Percentiles rank a stretch among this genome's conserved stretches.
Conservation (phyloP, 1,140 invertebrate species). For the Cheumatopsyche charites region DNA sequence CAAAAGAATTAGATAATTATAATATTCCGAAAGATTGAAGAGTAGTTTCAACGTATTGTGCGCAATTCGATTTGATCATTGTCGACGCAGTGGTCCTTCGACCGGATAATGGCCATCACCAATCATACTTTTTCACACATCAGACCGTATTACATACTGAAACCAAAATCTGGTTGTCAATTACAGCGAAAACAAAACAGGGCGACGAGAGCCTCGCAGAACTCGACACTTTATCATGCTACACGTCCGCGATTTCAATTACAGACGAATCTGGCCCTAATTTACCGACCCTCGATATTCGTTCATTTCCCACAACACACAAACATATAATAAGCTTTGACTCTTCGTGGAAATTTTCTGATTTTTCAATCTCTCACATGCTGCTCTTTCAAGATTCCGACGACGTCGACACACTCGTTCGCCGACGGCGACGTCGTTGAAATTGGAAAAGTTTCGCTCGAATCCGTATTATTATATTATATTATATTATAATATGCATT, state of each 20-base stretch:
- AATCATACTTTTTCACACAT: slow-evolving; percentile 42
- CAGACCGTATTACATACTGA: slow-evolving; percentile 42
- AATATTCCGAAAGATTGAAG: too few relatives aligned
- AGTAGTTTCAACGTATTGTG: too few relatives aligned
- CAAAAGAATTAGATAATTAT: too few relatives aligned
- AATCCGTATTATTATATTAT: neutral
- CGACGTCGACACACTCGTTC: too few relatives aligned
- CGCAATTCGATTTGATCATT: neutral
- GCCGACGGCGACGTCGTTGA: neutral
- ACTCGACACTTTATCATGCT: slow-evolving; percentile 33
- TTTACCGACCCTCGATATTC: slow-evolving; percentile 22
- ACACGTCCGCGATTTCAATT: slow-evolving; percentile 37
- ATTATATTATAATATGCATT: neutral
- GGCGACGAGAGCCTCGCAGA: slow-evolving; percentile 30
- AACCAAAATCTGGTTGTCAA: slow-evolving; percentile 46
- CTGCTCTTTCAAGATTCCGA: too few relatives aligned
- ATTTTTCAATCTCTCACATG: too few relatives aligned
- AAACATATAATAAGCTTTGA: neutral
- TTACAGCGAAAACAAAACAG: slow-evolving; percentile 40
- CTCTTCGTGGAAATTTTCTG: neutral
- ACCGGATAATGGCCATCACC: slow-evolving; percentile 36
- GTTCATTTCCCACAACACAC: slow-evolving; percentile 11
- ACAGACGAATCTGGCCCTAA: slow-evolving; percentile 32
- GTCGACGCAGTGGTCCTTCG: slow-evolving; percentile 29
- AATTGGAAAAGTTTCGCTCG: slow-evolving; percentile 5